Evolutionary conservation across 92 coral and sea anemone species (phyloP).

Genomic region (Ricordea florida): DNA sequence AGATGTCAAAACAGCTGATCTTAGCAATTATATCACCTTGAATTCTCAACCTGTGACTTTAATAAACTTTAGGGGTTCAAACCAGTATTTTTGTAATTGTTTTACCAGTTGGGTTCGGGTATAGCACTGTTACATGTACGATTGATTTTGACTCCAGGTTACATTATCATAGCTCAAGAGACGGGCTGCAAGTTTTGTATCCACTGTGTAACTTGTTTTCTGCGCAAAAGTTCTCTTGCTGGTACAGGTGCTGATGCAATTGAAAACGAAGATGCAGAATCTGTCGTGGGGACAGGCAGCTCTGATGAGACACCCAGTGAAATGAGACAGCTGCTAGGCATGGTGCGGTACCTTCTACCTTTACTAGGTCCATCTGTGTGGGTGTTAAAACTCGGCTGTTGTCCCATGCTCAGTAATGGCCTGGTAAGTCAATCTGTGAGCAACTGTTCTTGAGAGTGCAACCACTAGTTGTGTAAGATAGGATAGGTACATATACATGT

Average conservation of each 20-base stretch:
- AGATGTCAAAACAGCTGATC: no score
- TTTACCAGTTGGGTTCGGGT: no score
- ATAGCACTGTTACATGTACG: no score
- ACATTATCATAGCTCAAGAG: no score
- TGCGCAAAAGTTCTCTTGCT: slow-evolving; percentile 71
- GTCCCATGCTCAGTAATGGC: slow-evolving; percentile 93
- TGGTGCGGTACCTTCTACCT: slow-evolving; percentile 92
- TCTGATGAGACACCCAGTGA: slow-evolving; percentile 44
- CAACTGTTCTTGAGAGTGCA: no score
- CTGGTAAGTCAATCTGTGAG: slow-evolving; percentile 85
- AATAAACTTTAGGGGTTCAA: no score
- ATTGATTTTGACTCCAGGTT: no score
- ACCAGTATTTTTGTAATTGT: no score
- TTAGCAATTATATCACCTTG: no score
- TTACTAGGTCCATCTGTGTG: slow-evolving; percentile 80
- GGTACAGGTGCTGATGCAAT: slow-evolving; percentile 81
- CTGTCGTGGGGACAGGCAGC: slow-evolving; percentile 6
- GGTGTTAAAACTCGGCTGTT: slow-evolving; percentile 84
- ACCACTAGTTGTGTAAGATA: not conserved
- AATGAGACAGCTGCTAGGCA: slow-evolving; percentile 68
- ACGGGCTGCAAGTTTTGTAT: no score
- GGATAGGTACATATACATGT: not conserved
- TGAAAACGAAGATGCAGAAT: slow-evolving; percentile 18
- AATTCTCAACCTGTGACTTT: no score
- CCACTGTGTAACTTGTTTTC: not conserved